Percentiles rank a stretch among this genome's conserved stretches.
These are phyloP conservation scores for Raja brachyura DNA, from an alignment of 2,113 vertebrate species.

Conservation along the genomic window DNA sequence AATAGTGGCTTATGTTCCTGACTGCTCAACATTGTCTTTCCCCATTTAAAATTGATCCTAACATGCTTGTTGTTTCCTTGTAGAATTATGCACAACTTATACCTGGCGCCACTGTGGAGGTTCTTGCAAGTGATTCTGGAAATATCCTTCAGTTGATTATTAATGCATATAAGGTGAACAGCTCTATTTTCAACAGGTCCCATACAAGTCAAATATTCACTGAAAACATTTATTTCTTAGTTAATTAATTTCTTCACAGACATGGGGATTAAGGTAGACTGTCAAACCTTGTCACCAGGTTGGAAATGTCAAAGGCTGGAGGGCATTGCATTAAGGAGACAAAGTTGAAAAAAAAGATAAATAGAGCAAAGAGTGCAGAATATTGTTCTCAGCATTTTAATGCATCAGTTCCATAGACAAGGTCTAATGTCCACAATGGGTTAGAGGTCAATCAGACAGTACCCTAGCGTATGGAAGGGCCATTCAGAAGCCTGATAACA, in stretches of 20 bases:
- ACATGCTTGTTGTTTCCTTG: conserved; percentile 42
- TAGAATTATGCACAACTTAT: conserved; percentile 91
- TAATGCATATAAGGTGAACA: conserved; percentile 81
- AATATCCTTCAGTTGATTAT: conserved; percentile 90
- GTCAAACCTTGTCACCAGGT: not conserved
- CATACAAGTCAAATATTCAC: not conserved
- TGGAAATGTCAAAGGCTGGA: no score
- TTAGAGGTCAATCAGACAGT: no score
- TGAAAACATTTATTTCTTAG: not conserved
- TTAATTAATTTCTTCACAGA: not conserved
- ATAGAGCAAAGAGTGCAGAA: no score
- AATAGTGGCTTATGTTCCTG: not conserved
- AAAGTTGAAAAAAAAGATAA: no score
- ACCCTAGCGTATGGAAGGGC: no score
- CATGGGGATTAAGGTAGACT: no score
- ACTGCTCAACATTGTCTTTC: not conserved
- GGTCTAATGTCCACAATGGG: no score
- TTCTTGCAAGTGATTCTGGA: conserved; percentile 72
- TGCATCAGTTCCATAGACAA: no score
- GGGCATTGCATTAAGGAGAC: no score
- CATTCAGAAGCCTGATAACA: no score
- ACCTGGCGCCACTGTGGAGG: conserved; percentile 88
- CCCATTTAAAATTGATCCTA: not conserved
- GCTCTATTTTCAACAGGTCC: conserved; percentile 39
- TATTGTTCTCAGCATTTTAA: no score